Percentiles rank a stretch among this genome's conserved stretches.
phyloP scores from a whole-genome alignment of 2,797 vertebrate genomes.

The Gambelia wislizenii region DNA sequence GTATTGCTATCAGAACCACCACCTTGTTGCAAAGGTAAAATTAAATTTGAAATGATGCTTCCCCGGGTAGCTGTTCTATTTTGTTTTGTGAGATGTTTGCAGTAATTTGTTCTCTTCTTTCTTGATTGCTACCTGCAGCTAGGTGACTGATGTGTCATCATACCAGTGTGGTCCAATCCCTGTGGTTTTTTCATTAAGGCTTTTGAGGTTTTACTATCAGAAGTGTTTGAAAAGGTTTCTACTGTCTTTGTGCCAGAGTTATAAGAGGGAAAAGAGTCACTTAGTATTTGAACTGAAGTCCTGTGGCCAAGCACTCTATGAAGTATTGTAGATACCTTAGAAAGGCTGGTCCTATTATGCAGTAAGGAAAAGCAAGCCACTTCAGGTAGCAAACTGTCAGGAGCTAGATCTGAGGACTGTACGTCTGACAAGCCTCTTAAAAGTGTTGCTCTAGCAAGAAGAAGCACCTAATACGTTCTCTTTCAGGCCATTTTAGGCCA shows the following conservation, averaged over 20 bases:
- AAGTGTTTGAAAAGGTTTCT: not conserved
- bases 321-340: not conserved
- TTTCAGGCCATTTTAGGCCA: not conserved
- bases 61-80: constrained; percentile 9
- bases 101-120: constrained; percentile 20
- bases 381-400: not conserved
- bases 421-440: not conserved
- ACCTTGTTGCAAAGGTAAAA: not conserved
- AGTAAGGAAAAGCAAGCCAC: not conserved
- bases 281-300: not conserved
- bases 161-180: constrained; percentile 30
- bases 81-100: constrained; percentile 6
- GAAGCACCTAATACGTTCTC: too few relatives aligned
- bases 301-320: not conserved
- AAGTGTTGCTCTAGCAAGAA: not conserved
- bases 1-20: not conserved
- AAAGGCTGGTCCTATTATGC: not conserved
- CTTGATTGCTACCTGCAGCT: constrained; percentile 36
- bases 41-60: constrained; percentile 19
- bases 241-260: not conserved
- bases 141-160: not conserved
- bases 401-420: not conserved
- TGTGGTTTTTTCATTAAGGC: constrained; percentile 14
- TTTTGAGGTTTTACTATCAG: not conserved
- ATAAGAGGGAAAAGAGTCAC: constrained; percentile 26